Conservation (phyloP, 2,113 vertebrate species). For the Rhagologus leucostigma region DNA sequence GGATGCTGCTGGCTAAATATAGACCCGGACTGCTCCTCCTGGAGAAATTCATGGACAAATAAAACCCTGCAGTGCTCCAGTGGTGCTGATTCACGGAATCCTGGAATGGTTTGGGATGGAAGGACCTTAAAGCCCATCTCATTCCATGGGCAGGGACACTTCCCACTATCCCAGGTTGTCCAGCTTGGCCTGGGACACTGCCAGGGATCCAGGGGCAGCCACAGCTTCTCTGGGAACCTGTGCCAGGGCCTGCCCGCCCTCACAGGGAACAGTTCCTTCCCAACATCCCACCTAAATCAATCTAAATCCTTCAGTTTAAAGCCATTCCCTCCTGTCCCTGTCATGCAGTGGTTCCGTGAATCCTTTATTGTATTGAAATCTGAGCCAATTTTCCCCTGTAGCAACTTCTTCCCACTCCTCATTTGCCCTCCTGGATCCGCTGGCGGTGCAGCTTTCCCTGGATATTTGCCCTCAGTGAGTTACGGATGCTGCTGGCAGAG, state of each 20-base stretch:
- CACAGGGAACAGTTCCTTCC: background rate
- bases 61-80: background rate
- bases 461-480: background rate
- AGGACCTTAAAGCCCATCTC: background rate
- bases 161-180: background rate
- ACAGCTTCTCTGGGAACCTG: background rate
- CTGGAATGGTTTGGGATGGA: background rate
- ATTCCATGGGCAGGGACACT: background rate
- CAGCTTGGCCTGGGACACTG: background rate
- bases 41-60: accelerated
- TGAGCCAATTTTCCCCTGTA: background rate
- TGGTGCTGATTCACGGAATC: background rate
- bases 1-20: background rate
- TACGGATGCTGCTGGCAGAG: background rate
- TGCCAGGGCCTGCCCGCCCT: background rate
- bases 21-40: background rate
- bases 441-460: background rate
- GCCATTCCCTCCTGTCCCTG: background rate
- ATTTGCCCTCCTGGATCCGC: accelerated
- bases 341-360: background rate
- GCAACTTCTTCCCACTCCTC: background rate
- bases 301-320: background rate
- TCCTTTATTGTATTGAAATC: accelerated
- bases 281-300: background rate
- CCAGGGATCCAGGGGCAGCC: background rate